Conservation (phyloP, 2,888 invertebrate species). For the Salticus scenicus region DNA sequence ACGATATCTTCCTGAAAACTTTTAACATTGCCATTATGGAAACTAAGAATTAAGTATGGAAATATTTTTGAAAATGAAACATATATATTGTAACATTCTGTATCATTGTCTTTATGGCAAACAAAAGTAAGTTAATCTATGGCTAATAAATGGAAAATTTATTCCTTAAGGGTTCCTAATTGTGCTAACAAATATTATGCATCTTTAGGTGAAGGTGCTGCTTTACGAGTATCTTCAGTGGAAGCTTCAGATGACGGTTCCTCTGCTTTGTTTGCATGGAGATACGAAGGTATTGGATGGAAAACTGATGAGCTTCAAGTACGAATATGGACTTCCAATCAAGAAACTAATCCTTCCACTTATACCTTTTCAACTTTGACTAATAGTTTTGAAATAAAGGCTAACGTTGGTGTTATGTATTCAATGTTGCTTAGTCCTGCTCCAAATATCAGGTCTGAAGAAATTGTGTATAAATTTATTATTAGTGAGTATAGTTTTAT, state of each 20-base stretch:
- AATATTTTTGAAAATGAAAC: no score
- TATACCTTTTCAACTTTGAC: constrained; percentile 31
- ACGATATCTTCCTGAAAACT: no score
- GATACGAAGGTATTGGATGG: constrained; percentile 59
- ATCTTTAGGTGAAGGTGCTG: constrained; percentile 50
- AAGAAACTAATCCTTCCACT: background rate
- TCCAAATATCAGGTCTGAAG: constrained; percentile 53
- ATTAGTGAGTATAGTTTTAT: constrained; percentile 43
- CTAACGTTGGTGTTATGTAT: constrained; percentile 21
- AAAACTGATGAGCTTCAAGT: constrained; percentile 56
- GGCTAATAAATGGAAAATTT: no score
- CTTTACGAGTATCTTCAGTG: constrained; percentile 23
- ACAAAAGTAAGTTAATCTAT: no score
- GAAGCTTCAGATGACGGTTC: constrained; percentile 29
- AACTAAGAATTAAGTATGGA: no score
- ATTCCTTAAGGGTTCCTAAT: no score
- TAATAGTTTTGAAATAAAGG: constrained; percentile 13
- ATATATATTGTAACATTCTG: no score
- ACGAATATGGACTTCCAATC: constrained; percentile 16
- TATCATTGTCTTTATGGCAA: no score
- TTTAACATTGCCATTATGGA: no score
- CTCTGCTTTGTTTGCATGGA: constrained; percentile 29
- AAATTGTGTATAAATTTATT: constrained; percentile 32
- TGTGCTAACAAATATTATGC: no score
- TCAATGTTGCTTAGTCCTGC: constrained; percentile 50